These are phyloP conservation scores for Tetramorium simillimum DNA, from an alignment of 1,140 invertebrate genomes.

Conservation along the genomic window DNA sequence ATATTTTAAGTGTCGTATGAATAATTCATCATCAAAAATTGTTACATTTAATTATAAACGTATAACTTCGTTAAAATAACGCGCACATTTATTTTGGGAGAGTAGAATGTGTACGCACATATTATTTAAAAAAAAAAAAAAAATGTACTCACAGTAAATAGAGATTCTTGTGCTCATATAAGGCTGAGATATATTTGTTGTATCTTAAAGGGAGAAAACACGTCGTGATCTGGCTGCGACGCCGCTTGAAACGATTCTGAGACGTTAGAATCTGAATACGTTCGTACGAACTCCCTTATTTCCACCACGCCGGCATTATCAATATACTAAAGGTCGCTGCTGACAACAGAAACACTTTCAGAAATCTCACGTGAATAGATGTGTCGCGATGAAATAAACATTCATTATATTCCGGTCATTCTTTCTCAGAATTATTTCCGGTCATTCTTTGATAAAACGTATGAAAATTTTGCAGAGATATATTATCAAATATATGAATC, in stretches of 20 bases:
- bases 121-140: not conserved
- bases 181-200: not conserved
- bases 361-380: not conserved
- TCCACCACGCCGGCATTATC: constrained; percentile 52
- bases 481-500: not conserved
- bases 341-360: not conserved
- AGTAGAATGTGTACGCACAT: not conserved
- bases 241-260: not conserved
- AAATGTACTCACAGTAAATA: not conserved
- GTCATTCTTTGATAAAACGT: not conserved
- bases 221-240: not conserved
- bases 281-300: constrained; percentile 9
- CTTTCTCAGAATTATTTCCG: not conserved
- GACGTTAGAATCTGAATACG: constrained; percentile 17
- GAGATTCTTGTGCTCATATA: not conserved
- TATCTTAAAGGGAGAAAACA: not conserved
- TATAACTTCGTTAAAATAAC: not conserved
- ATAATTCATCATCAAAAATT: not conserved
- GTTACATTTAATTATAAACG: not conserved
- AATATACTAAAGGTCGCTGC: constrained; percentile 46
- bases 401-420: not conserved
- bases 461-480: not conserved
- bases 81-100: not conserved
- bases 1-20: constrained; percentile 1
- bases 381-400: not conserved